Percentiles rank a stretch among this genome's conserved stretches.
Evolutionary conservation across 53 echinoderm and acorn worm species (phyloP).

Genomic region (Holothuria leucospilota): DNA sequence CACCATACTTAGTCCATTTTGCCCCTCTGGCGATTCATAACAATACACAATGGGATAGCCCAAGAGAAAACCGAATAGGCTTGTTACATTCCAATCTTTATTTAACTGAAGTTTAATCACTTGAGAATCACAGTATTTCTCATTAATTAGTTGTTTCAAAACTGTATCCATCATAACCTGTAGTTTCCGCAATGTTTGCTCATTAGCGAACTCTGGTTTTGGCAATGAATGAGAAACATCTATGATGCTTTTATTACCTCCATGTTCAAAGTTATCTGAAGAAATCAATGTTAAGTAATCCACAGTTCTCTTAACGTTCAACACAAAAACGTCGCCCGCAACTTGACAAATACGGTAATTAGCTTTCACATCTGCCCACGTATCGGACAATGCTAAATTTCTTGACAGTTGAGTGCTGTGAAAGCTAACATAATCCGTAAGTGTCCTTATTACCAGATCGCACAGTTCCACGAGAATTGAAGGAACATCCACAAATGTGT

Average conservation of each 20-base stretch:
- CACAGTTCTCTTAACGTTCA: background rate
- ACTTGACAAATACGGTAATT: background rate
- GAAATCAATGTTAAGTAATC: background rate
- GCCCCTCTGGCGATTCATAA: background rate
- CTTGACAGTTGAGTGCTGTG: background rate
- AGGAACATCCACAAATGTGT: background rate
- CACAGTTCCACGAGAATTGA: slow-evolving; percentile 2
- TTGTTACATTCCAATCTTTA: slow-evolving; percentile 18
- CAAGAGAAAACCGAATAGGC: slow-evolving; percentile 24
- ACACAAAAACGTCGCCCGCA: slow-evolving; percentile 10
- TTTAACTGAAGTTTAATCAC: background rate
- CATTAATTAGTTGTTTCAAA: background rate
- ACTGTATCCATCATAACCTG: background rate
- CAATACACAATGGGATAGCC: slow-evolving; percentile 37
- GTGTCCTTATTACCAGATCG: background rate
- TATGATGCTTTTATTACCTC: background rate
- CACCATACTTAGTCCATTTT: slow-evolving; percentile 13
- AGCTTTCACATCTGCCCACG: background rate
- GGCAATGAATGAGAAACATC: slow-evolving; percentile 18
- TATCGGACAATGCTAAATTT: background rate
- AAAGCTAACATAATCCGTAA: background rate
- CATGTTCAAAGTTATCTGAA: background rate
- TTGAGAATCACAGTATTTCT: background rate
- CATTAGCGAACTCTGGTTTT: background rate
- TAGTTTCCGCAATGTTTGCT: background rate